Base-by-base conservation (phyloP, 2,888 invertebrate species). In the Strigamia maritima region DNA sequence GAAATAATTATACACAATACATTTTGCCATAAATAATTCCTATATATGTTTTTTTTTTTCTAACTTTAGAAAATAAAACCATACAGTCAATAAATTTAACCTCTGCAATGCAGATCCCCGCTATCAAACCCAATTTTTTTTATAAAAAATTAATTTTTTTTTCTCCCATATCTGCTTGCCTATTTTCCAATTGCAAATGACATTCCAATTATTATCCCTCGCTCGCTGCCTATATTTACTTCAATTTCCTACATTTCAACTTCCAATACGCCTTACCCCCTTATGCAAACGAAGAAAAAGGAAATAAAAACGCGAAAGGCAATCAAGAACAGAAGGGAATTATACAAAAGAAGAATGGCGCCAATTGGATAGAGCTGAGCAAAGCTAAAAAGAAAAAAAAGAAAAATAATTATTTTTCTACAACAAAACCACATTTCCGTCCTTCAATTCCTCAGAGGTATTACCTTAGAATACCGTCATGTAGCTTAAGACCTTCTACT, bases 231-330 rank as follows among this genome's bases (percentile, higher is more conserved):
- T 22, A 65, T 65, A 65, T 65, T 65, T 65, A 65, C 60, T 65
- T 65, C 60, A 65, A 65, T 65, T 65, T 65, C 60, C 60, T 65
- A 65, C 60, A 65, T 65, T 65, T 65, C 60, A 65, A 65, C 60
- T 65, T 65, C 60, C 60, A 65, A 65, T 65, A 65, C 60, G 24
- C 60, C 60, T n/a, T 65, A 65, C 60, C 60, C 60, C 60, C 60
- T 65, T 65, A 65, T 65, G 60, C 60, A 65, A 65, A 65, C 60
- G 60, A 65, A 65, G 60, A 65, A 65, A 65, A 24, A 65, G 60
- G 60, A 65, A 65, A 65, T 65, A 65, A 65, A 65, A 65, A 65
- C 60, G 60, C 60, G 60, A 65, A 65, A 65, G 60, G 60, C 60
- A 65, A 65, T 65, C 60, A 65, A 65, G 60, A 65, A 65, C 60